phyloP scores from a whole-genome alignment of 2,888 invertebrate species.

The Drosophila hamatofila region DNA sequence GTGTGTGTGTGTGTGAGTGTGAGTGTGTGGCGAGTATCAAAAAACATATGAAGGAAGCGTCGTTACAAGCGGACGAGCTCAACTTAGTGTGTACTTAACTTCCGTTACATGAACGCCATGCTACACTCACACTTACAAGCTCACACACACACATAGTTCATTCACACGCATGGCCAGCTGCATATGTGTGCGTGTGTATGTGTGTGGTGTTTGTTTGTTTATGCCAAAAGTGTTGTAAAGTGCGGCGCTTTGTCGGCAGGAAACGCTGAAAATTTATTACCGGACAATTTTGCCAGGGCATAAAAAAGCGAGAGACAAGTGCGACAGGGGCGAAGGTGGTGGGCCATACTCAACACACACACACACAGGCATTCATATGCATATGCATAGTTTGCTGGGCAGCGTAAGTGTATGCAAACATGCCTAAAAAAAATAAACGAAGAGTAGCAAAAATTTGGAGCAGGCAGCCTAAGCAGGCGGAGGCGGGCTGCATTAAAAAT shows the following conservation, averaged over 20 bases:
- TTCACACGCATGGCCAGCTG: conserved; percentile 63
- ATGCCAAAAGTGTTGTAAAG: conserved; percentile 81
- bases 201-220: conserved; percentile 72
- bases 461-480: conserved; percentile 57
- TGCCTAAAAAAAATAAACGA: conserved; percentile 64
- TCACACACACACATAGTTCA: conserved; percentile 35
- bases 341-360: conserved; percentile 4
- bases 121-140: conserved; percentile 26
- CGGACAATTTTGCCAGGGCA: conserved; percentile 77
- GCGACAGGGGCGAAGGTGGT: conserved; percentile 7
- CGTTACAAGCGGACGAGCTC: conserved; percentile 79
- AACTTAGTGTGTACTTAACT: conserved; percentile 82
- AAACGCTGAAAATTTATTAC: conserved; percentile 83
- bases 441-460: conserved; percentile 48
- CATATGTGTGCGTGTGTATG: conserved; percentile 29
- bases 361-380: conserved; percentile 60
- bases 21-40: conserved; percentile 60
- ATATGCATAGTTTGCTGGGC: conserved; percentile 75
- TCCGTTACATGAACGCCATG: conserved; percentile 74
- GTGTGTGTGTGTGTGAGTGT: conserved; percentile 19
- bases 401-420: conserved; percentile 77
- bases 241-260: conserved; percentile 83
- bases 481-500: conserved; percentile 73
- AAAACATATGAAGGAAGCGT: conserved; percentile 78
- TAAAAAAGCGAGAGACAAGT: conserved; percentile 52